Evolutionary conservation across 1,140 invertebrate species (phyloP).

Genomic region (Aplysia californica): DNA sequence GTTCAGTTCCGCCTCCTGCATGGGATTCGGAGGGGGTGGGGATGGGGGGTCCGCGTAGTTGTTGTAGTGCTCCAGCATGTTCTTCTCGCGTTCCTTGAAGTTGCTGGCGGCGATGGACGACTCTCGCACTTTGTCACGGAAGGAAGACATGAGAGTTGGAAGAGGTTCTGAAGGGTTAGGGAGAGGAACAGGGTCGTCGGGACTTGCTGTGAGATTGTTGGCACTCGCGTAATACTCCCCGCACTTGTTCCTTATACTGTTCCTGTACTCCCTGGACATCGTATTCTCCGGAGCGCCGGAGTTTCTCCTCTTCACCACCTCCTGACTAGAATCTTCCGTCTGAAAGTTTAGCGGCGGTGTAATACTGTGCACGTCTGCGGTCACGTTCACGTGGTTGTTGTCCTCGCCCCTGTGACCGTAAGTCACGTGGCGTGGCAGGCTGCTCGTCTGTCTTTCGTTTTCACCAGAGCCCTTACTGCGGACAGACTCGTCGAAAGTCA

Average conservation of each 20-base stretch:
- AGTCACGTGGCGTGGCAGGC: slow-evolving; percentile 1
- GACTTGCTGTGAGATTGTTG: slow-evolving; percentile 27
- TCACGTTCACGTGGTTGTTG: slow-evolving; percentile 33
- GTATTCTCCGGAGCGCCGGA: slow-evolving; percentile 5
- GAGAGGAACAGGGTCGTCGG: slow-evolving; percentile 8
- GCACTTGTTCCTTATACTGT: slow-evolving; percentile 41
- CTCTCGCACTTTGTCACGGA: slow-evolving; percentile 42
- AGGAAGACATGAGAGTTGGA: slow-evolving; percentile 39
- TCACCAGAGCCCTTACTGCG: slow-evolving; percentile 22
- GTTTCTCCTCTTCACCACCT: not conserved
- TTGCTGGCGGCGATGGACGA: slow-evolving; percentile 33
- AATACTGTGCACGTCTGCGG: slow-evolving; percentile 35
- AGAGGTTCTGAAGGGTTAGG: slow-evolving; percentile 18
- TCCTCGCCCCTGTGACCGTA: not conserved
- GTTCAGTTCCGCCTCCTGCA: not conserved
- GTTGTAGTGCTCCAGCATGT: slow-evolving; percentile 29
- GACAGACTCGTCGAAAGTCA: slow-evolving; percentile 51
- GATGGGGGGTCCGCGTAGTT: slow-evolving; percentile 10
- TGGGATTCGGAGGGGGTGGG: not conserved
- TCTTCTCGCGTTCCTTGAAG: slow-evolving; percentile 33
- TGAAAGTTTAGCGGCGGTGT: not conserved
- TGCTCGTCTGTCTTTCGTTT: not conserved
- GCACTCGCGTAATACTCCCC: slow-evolving; percentile 32
- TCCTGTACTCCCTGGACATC: slow-evolving; percentile 34
- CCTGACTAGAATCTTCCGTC: not conserved